A percentile compares a stretch with the other conserved stretches of the same genome.
Conservation (phyloP, 2,113 vertebrate genomes). For the Theristicus caerulescens region DNA sequence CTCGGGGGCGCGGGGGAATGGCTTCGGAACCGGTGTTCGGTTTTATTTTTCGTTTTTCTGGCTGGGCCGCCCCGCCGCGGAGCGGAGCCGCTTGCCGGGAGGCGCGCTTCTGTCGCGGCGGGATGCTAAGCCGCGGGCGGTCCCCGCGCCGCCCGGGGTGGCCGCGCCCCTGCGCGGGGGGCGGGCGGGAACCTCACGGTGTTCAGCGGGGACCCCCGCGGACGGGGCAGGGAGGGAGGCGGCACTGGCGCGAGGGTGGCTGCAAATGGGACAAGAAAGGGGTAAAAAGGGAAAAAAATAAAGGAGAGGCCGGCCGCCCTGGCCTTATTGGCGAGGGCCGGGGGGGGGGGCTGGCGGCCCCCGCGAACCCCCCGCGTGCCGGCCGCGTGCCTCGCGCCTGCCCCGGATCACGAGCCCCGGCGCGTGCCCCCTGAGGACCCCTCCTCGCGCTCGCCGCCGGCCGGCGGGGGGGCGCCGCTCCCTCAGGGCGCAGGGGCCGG, state of each 20-base stretch:
- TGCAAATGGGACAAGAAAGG: neutral
- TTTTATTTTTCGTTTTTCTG: too few relatives aligned
- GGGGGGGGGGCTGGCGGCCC: too few relatives aligned
- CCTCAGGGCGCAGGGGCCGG: neutral
- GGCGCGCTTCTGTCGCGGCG: neutral
- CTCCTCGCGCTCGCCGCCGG: neutral
- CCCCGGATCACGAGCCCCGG: neutral
- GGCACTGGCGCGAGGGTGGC: neutral
- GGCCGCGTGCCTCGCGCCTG: neutral
- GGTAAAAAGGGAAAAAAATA: neutral
- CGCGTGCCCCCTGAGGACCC: neutral
- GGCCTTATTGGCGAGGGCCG: neutral
- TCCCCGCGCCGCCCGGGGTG: too few relatives aligned
- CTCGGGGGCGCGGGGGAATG: too few relatives aligned
- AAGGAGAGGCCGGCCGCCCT: fast-evolving
- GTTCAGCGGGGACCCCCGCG: neutral
- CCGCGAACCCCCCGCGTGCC: neutral
- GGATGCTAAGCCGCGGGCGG: neutral
- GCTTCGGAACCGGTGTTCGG: neutral
- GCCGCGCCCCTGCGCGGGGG: neutral
- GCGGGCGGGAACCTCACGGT: neutral
- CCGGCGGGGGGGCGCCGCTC: neutral
- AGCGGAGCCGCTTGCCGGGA: too few relatives aligned
- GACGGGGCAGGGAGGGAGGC: neutral
- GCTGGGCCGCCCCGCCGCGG: too few relatives aligned